Evolutionary conservation across 2,797 vertebrate species (phyloP).

Genomic region (Huso huso): DNA sequence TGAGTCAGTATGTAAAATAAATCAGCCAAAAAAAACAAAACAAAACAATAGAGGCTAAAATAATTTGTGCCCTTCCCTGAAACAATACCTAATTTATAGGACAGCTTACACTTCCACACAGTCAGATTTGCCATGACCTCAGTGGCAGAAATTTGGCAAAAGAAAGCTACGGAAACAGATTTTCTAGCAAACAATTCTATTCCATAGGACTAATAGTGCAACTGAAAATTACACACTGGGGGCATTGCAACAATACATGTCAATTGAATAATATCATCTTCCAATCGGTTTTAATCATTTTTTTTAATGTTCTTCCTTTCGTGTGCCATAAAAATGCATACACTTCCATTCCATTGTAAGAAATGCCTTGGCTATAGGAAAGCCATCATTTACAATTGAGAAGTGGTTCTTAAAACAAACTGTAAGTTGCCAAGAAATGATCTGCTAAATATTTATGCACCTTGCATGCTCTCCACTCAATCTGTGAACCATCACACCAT

Average conservation of each 20-base stretch:
- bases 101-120: constrained; percentile 18
- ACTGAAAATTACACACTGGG: not conserved
- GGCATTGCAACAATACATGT: not conserved
- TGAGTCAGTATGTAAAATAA: too few relatives aligned
- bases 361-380: too few relatives aligned
- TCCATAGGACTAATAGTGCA: not conserved
- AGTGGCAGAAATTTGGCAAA: constrained; percentile 16
- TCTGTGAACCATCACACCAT: too few relatives aligned
- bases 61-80: not conserved
- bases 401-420: not conserved
- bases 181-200: constrained; percentile 13
- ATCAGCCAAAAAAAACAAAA: not conserved
- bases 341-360: not conserved
- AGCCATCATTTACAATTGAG: not conserved
- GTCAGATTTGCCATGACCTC: constrained; percentile 27
- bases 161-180: constrained; percentile 23
- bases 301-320: not conserved
- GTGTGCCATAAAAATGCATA: not conserved
- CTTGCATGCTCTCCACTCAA: not conserved
- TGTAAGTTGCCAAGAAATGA: not conserved
- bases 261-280: too few relatives aligned
- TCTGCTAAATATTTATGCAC: not conserved
- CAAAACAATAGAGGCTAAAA: not conserved
- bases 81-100: not conserved
- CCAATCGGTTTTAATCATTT: too few relatives aligned